These are phyloP conservation scores for Ditula angustiorana DNA, from an alignment of 2,888 invertebrate genomes.

Conservation along the genomic window DNA sequence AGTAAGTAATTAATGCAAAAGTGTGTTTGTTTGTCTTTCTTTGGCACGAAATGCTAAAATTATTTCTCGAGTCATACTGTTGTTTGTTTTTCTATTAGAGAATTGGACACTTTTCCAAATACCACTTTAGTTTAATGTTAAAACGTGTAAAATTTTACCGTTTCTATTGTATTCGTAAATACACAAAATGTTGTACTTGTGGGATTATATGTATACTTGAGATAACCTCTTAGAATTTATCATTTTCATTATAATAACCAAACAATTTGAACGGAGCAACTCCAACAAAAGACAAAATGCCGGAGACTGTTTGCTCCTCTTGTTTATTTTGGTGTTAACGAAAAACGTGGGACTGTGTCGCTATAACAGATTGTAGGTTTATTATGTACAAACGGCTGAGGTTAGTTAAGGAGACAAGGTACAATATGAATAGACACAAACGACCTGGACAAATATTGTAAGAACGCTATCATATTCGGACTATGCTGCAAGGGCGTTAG, in stretches of 20 bases:
- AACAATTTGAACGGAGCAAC: conserved; percentile 28
- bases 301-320: conserved; percentile 5
- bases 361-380: conserved; percentile 6
- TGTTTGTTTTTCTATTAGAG: too few species aligned
- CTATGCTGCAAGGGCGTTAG: too few species aligned
- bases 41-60: too few species aligned
- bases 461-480: too few species aligned
- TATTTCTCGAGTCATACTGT: too few species aligned
- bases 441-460: neutral
- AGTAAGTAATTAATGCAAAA: too few species aligned
- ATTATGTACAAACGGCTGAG: neutral
- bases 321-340: conserved; percentile 38
- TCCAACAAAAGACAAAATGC: conserved; percentile 32
- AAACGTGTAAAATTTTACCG: too few species aligned
- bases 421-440: neutral
- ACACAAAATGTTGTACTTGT: too few species aligned
- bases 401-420: conserved; percentile 4
- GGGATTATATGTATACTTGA: neutral
- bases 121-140: too few species aligned
- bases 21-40: too few species aligned
- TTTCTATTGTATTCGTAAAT: too few species aligned
- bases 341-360: conserved; percentile 5
- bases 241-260: conserved; percentile 35
- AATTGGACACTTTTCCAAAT: too few species aligned
- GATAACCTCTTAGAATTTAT: conserved; percentile 14